Base-by-base conservation (phyloP, 1,140 invertebrate genomes). In the Sarcophaga bullata region DNA sequence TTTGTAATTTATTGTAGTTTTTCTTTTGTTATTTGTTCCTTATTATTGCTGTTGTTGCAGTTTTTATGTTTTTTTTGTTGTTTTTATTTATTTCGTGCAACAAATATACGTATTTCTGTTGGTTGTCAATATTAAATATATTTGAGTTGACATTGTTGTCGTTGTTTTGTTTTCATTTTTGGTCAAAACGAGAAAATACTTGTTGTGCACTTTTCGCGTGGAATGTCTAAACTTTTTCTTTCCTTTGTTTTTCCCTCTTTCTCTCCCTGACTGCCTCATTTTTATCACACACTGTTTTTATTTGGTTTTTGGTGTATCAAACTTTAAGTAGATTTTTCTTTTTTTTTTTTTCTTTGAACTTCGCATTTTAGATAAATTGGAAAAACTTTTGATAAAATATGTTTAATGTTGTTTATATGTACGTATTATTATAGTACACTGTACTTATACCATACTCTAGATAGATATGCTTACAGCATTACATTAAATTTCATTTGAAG, bases 131-230 rank as follows among this genome's bases (percentile, higher is more conserved):
- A 58, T n/a, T 58, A 58, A 13, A 58, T 37, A 37, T 37, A 2
- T 37, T 1, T 37, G 25, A n/a, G n/a, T n/a, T 37, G 1, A 58
- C 54, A n/a, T 58, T 58, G 7, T 58, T 58, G 54, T 58, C n/a
- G 54, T 58, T 58, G 54, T 58, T n/a, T n/a, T 15, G 7, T 58
- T 58, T 58, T 58, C 25, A 37, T 37, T 58, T 58, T 58, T n/a
- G n/a, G 54, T n/a, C 54, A 15, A 58, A 58, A 37, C 4, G 25
- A 37, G 25, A 58, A 85, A 83, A 83, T 86, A 82, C 82, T 82
- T 80, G 75, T 83, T 82, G 82, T 76, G 82, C 83, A 84, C 25
- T 86, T 84, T 84, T 81, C 84, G 83, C 80, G 82, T 58, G 54
- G 54, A 58, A 58, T 58, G 54, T 58, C 54, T 58, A 58, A 58